These are phyloP conservation scores for Hetaerina americana DNA, from an alignment of 1,140 invertebrate species.

Conservation along the genomic window DNA sequence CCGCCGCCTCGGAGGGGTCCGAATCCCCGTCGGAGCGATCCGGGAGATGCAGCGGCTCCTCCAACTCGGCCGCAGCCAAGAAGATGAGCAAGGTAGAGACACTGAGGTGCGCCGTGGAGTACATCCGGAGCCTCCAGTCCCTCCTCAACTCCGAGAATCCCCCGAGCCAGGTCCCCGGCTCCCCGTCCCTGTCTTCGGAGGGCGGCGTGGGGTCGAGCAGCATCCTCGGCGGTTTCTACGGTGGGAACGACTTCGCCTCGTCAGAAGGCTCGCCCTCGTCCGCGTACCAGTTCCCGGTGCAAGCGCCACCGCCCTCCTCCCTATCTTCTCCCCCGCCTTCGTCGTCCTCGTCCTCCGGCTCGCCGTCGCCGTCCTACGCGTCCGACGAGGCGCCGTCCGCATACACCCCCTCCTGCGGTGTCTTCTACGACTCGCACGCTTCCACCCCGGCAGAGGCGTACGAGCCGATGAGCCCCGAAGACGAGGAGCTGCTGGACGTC, in stretches of 20 bases:
- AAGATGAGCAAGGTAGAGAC: constrained; percentile 94
- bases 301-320: constrained; percentile 23
- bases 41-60: constrained; percentile 29
- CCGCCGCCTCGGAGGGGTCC: constrained; percentile 31
- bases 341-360: constrained; percentile 42
- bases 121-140: constrained; percentile 76
- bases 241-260: constrained; percentile 20
- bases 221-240: constrained; percentile 18
- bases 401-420: constrained; percentile 27
- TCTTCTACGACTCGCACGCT: constrained; percentile 25
- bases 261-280: constrained; percentile 16
- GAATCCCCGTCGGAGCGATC: constrained; percentile 33
- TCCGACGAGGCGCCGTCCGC: constrained; percentile 59
- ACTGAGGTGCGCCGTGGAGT: constrained; percentile 82
- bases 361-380: constrained; percentile 64
- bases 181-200: constrained; percentile 16
- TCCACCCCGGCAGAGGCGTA: constrained; percentile 55
- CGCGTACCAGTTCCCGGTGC: constrained; percentile 26
- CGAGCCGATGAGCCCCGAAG: constrained; percentile 71
- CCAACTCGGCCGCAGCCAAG: constrained; percentile 40
- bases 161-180: constrained; percentile 34
- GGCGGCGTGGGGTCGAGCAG: constrained; percentile 14
- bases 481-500: constrained; percentile 79
- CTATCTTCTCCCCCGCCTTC: constrained; percentile 47
- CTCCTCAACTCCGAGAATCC: constrained; percentile 53